phyloP scores from a whole-genome alignment of 2,797 vertebrate genomes.

The Enteromius fasciolatus region DNA sequence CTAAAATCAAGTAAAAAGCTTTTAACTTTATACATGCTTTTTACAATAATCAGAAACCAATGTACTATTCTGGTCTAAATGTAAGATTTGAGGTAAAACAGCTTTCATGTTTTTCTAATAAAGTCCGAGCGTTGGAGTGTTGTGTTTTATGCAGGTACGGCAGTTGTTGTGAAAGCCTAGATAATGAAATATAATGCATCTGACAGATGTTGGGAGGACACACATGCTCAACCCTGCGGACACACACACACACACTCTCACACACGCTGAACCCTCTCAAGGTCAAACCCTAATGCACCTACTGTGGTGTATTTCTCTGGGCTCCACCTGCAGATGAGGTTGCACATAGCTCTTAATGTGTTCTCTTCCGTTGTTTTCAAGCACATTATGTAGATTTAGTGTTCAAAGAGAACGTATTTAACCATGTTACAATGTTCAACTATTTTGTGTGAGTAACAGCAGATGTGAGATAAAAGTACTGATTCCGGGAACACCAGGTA shows the following conservation, averaged over 20 bases:
- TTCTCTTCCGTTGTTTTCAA: background rate
- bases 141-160: slow-evolving; percentile 17
- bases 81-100: slow-evolving; percentile 13
- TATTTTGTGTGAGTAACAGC: slow-evolving; percentile 14
- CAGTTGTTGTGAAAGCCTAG: slow-evolving; percentile 26
- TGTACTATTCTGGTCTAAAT: slow-evolving; percentile 18
- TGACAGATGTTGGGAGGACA: slow-evolving; percentile 42
- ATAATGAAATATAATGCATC: slow-evolving; percentile 35
- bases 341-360: background rate
- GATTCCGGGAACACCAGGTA: slow-evolving; percentile 27
- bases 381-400: slow-evolving; percentile 18
- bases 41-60: slow-evolving; percentile 40
- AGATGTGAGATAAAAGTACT: slow-evolving; percentile 17
- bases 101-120: slow-evolving; percentile 15
- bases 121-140: background rate
- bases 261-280: slow-evolving; percentile 44
- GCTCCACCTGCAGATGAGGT: slow-evolving; percentile 27
- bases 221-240: slow-evolving; percentile 20
- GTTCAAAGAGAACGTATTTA: slow-evolving; percentile 10
- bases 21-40: background rate
- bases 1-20: background rate
- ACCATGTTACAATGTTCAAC: slow-evolving; percentile 13
- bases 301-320: background rate
- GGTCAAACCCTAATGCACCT: slow-evolving; percentile 36
- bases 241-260: background rate